phyloP scores from a whole-genome alignment of 2,113 vertebrate genomes.

The Ariopsis seemanni region DNA sequence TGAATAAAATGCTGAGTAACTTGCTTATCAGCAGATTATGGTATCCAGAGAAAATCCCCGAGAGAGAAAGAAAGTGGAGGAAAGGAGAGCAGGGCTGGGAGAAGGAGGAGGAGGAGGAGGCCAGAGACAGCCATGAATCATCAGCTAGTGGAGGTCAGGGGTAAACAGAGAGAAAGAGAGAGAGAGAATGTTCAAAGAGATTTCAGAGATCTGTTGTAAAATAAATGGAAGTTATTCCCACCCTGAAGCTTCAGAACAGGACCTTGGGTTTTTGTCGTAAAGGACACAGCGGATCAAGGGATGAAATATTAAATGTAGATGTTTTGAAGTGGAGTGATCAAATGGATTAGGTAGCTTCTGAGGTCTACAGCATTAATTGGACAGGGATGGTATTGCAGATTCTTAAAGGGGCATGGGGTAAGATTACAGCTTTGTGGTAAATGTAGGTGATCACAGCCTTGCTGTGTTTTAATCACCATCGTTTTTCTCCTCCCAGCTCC shows the following conservation, averaged over 20 bases:
- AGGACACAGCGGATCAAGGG: conserved; percentile 7
- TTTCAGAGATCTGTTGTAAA: conserved; percentile 22
- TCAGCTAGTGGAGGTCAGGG: conserved; percentile 24
- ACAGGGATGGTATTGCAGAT: background rate
- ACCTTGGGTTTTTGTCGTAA: background rate
- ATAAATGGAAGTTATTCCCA: conserved; percentile 25
- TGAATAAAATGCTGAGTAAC: conserved; percentile 10
- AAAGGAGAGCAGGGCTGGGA: background rate
- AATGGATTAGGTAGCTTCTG: conserved; percentile 9
- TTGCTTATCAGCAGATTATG: background rate
- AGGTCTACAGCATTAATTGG: conserved; percentile 24
- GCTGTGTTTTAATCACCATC: conserved; percentile 13
- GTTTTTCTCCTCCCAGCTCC: conserved; percentile 10
- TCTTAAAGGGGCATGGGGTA: background rate
- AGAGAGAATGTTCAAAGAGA: conserved; percentile 20
- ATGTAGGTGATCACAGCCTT: conserved; percentile 1
- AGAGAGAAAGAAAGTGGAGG: background rate
- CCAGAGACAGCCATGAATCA: conserved; percentile 26
- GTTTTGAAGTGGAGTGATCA: conserved; percentile 5
- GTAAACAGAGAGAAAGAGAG: background rate
- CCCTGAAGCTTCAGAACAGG: conserved; percentile 9
- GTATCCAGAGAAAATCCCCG: background rate
- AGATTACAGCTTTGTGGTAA: background rate
- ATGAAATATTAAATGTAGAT: conserved; percentile 13
- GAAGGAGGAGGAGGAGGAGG: conserved; percentile 8